Evolutionary conservation across 1,140 invertebrate species (phyloP).

Genomic region (Macrocentrus cingulum): DNA sequence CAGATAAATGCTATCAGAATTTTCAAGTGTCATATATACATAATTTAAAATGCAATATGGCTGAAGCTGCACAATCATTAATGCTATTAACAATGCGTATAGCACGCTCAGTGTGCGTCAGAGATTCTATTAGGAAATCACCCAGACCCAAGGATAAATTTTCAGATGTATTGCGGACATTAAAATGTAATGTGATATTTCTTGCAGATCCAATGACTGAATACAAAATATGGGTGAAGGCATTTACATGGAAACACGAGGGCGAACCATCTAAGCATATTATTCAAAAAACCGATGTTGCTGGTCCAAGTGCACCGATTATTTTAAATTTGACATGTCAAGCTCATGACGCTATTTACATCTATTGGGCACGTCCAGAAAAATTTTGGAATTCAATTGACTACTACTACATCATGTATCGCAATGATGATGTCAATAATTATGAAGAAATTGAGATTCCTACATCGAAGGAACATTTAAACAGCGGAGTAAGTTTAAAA

Average conservation of each 20-base stretch:
- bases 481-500: slow-evolving; percentile 61
- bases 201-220: slow-evolving; percentile 76
- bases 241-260: slow-evolving; percentile 72
- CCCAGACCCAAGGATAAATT: neutral
- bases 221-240: slow-evolving; percentile 85
- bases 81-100: slow-evolving; percentile 5
- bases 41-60: slow-evolving; percentile 7
- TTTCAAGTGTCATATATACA: neutral
- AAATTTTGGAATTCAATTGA: slow-evolving; percentile 76
- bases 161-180: neutral
- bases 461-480: slow-evolving; percentile 62
- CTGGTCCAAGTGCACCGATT: slow-evolving; percentile 74
- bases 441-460: slow-evolving; percentile 67
- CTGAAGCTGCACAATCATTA: slow-evolving; percentile 8
- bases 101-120: slow-evolving; percentile 6
- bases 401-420: slow-evolving; percentile 76
- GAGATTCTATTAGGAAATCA: slow-evolving; percentile 6
- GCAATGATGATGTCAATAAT: slow-evolving; percentile 61
- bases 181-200: slow-evolving; percentile 17
- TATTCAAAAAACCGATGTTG: slow-evolving; percentile 76
- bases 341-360: slow-evolving; percentile 71
- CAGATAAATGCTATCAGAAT: neutral
- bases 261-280: slow-evolving; percentile 74
- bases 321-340: slow-evolving; percentile 84
- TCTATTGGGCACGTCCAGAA: slow-evolving; percentile 79